Base-by-base conservation (phyloP, 2,797 vertebrate species). In the Lagothrix lagotricha region DNA sequence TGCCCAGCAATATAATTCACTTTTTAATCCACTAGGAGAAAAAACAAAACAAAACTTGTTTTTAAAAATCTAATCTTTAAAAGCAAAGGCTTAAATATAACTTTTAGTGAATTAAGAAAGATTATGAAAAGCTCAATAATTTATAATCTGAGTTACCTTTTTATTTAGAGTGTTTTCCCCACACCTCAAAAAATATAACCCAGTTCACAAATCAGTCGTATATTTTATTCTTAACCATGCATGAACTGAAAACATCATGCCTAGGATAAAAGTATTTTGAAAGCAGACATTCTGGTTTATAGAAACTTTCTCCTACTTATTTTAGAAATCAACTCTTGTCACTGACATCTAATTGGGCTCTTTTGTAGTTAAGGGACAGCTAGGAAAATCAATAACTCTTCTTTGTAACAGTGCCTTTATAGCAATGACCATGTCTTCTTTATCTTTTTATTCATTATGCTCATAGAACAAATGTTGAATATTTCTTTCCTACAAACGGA, bases 231-330 rank as follows among this genome's bases (percentile, higher is more conserved):
- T 92, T 81, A 83, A 77, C 85, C 30, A 92, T 14, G 70, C 33
- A 26, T 64, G 73, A 96, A 96, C 44, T 83, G 64, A 97, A 96
- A n/a, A 81, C 96, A 90, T 76, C 48, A 87, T 52, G 41, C 70
- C 44, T 67, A 83, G 4, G 20, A 93, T 86, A 97, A 95, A 97
- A 84, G 58, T 86, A 57, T n/a, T 93, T 92, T 9, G 79, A 92
- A 96, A 80, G 33, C 1, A 89, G 75, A 72, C 19, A 75, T 3
- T 30, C 20, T 72, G 67, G 19, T 72, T 90, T 92, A 79, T 10
- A 83, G 61, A 93, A 90, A 81, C 39, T 61, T 84, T 52, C 57
- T 88, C 54, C 14, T 85, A 85, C 57, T 75, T 90, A 76, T 73
- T 95, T 96, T 75, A 96, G 89, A 80, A 95, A 93, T 72, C n/a